Base-by-base conservation (phyloP, 2,113 vertebrate genomes). In the Silurus glanis region DNA sequence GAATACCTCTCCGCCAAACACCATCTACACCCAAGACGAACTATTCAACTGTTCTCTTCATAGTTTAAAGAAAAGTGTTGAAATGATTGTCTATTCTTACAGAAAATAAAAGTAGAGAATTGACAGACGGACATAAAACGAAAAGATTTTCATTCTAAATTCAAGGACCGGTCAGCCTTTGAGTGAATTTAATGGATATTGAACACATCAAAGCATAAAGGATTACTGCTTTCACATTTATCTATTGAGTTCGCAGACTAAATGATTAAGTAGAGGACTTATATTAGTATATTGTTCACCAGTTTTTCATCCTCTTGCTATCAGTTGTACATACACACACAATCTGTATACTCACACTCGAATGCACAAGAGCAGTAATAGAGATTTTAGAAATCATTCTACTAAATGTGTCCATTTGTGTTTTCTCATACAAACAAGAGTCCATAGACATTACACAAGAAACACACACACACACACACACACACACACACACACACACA, bases 381-480 rank as follows among this genome's bases (percentile, higher is more conserved):
- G 28, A 71, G 28, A 72, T 8, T 9, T 47, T 9, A 45, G 2
- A 0, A 14, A 3, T 45, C 7, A 47, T 72, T 72, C 37, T 47
- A 72, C 37, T 71, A 72, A 72, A 47, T 19, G 21, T n/a, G 10
- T 28, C 69, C 8, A 21, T 21, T 45, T 8, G 17, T 21, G 3
- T 49, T 51, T 51, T 23, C 10, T 75, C 49, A 75, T 1, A 13
- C 23, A 21, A 51, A 75, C 0, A 74, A 16, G 2, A 23, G 5
- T 53, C 72, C 10, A 13, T 6, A 75, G 4, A 14, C 5, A 25
- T 76, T 55, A 55, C 28, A 51, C 51, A 55, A 78, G 49, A 12
- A 28, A 83, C 76, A 87, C 88, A 90, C 37, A 74, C 69, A 82
- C 59, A 79, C 37, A 2, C 45, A 72, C 71, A 28, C 51, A n/a